Evolutionary conservation across 1,140 invertebrate species (phyloP), one percentile per base, ranked within the genome.

Genomic region (Achroia grisella): DNA sequence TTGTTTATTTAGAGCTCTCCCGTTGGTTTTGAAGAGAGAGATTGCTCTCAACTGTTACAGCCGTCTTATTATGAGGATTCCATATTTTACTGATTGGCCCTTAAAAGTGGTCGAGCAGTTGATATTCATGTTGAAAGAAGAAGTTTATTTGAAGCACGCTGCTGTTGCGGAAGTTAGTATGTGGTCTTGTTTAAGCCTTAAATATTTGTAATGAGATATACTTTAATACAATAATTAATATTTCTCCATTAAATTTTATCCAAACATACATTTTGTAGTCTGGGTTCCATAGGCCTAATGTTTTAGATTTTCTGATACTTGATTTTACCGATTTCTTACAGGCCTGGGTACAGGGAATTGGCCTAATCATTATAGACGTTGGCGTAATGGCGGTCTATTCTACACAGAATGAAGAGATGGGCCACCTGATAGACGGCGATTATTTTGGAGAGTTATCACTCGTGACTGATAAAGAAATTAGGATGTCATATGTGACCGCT

Each of bases 361-460:
- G 62, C 6, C 52, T 71, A 3, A 39, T 62, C 8, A 60, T 71
- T 32, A 29, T 71, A 0, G 47, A 56, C 13, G 44, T 36, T 2
- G 88, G 87, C 0, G 84, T 86, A 0, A 77, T 89, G 10, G 84
- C 86, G 1, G 79, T 88, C 40, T 88, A 87, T 39, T 82, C 86
- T 1, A 17, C 41, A 0, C 55, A 71, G 0, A 71, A 83, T 0
- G 80, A 75, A 29, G 86, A 90, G 54, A 73, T 42, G 3, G 59
- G 51, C 28, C 89, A 90, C 51, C 63, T 91, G 28, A 80, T 89
- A 31, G 89, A 89, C 36, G 89, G 89, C 0, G 85, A 87, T 3
- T 81, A 89, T 55, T 90, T 89, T 57, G 88, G 89, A 1, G 89
- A 90, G 55, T 79, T 90, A n/a, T 87, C 88, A 1, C 61, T 91